Conservation (phyloP, 2,797 vertebrate species). For the Thalassophryne amazonica region DNA sequence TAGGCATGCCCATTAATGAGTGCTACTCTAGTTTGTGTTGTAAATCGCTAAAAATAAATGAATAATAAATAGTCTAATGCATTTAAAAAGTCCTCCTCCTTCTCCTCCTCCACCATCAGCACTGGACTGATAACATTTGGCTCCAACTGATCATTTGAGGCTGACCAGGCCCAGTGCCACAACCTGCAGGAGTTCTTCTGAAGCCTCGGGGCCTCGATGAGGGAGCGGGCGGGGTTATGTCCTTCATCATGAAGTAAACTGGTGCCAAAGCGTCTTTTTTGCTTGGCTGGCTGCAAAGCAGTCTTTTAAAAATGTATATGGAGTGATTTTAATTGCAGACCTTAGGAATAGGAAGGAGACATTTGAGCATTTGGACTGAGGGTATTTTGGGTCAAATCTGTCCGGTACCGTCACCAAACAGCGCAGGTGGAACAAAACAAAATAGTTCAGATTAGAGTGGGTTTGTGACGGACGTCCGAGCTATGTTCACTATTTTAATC, state of each 20-base stretch:
- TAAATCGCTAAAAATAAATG: too few relatives aligned
- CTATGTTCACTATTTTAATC: too few relatives aligned
- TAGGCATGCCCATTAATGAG: too few relatives aligned
- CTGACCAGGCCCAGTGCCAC: conserved; percentile 22
- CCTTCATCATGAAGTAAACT: not conserved
- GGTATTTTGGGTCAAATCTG: too few relatives aligned
- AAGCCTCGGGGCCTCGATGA: conserved; percentile 37
- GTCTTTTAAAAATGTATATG: conserved; percentile 12
- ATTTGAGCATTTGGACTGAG: not conserved
- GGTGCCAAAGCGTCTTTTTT: conserved; percentile 4
- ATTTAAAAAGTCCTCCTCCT: too few relatives aligned
- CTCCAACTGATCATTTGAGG: not conserved
- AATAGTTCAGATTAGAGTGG: not conserved
- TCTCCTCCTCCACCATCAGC: too few relatives aligned
- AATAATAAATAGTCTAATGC: too few relatives aligned
- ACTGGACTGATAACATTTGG: too few relatives aligned
- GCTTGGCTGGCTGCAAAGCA: conserved; percentile 9
- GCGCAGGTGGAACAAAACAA: too few relatives aligned
- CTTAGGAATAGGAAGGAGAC: not conserved
- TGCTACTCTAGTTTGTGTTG: too few relatives aligned
- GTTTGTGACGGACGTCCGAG: too few relatives aligned
- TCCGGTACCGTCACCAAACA: too few relatives aligned
- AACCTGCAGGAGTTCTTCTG: conserved; percentile 43
- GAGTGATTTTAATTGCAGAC: not conserved
- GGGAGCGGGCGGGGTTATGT: conserved; percentile 12